These are phyloP conservation scores for Streptopelia turtur DNA, from an alignment of 2,797 vertebrate species.

Conservation along the genomic window DNA sequence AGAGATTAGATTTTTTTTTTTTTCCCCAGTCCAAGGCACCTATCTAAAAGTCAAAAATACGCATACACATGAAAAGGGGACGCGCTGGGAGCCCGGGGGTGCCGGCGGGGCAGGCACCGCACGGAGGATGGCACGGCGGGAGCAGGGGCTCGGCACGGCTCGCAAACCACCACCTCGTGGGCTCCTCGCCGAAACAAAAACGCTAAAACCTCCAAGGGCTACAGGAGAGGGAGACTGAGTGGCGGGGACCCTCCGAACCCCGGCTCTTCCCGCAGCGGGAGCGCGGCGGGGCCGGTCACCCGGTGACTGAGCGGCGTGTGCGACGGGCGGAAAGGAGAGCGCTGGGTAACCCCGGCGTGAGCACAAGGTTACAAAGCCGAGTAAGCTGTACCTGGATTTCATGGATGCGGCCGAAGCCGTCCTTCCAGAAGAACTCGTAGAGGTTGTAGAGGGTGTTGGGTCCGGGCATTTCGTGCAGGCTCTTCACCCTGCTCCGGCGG, in stretches of 20 bases:
- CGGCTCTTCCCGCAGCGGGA: background rate
- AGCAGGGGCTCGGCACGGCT: background rate
- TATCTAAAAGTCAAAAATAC: background rate
- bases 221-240: rapidly evolving
- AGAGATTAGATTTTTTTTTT: background rate
- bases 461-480: slow-evolving; percentile 89
- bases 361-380: background rate
- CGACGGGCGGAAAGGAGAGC: background rate
- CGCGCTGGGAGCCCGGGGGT: background rate
- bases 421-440: slow-evolving; percentile 90
- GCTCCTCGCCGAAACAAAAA: background rate
- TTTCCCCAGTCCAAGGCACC: background rate
- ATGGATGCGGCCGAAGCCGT: slow-evolving; percentile 91
- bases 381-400: slow-evolving; percentile 87
- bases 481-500: slow-evolving; percentile 69
- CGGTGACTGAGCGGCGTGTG: background rate
- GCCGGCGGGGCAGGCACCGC: background rate
- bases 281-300: background rate
- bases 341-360: background rate
- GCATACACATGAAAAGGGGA: background rate
- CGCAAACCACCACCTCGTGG: background rate
- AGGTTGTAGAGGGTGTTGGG: slow-evolving; percentile 86
- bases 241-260: background rate
- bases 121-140: rapidly evolving
- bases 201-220: background rate